phyloP scores from a whole-genome alignment of 2,888 invertebrate genomes.

The Peribatodes rhomboidaria region DNA sequence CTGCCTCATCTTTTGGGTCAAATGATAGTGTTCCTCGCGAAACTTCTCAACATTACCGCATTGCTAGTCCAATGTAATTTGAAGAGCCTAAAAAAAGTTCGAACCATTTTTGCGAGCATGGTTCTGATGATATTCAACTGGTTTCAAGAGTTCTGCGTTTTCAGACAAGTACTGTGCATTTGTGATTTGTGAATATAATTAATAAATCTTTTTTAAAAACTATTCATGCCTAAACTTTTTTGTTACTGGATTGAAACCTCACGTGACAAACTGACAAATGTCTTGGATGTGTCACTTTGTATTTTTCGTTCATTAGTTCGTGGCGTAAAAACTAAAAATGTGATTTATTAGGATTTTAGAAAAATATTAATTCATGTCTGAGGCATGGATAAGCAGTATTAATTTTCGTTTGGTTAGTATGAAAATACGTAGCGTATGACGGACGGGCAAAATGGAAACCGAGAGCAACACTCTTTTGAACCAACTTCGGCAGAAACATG shows the following conservation, averaged over 20 bases:
- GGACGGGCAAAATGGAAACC: slow-evolving; percentile 65
- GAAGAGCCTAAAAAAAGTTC: slow-evolving; percentile 54
- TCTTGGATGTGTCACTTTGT: background rate
- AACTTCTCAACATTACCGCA: slow-evolving; percentile 58
- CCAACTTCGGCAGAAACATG: slow-evolving; percentile 67
- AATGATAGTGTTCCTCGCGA: slow-evolving; percentile 59
- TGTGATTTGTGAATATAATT: slow-evolving; percentile 64
- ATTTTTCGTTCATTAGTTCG: background rate
- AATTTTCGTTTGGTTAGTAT: slow-evolving; percentile 44
- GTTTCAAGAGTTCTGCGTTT: slow-evolving; percentile 77
- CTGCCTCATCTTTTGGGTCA: slow-evolving; percentile 71
- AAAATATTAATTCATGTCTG: slow-evolving; percentile 47
- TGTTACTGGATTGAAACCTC: background rate
- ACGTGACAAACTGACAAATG: background rate
- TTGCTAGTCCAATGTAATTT: slow-evolving; percentile 56
- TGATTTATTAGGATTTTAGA: background rate
- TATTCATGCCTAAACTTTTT: background rate
- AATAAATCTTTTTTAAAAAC: slow-evolving; percentile 7
- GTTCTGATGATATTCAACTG: slow-evolving; percentile 71
- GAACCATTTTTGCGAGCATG: slow-evolving; percentile 59
- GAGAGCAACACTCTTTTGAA: slow-evolving; percentile 67
- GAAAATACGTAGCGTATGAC: slow-evolving; percentile 47
- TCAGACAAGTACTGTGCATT: slow-evolving; percentile 68
- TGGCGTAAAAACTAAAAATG: slow-evolving; percentile 3
- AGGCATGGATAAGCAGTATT: slow-evolving; percentile 51